Conservation (phyloP, 2,113 vertebrate species). For the Callipepla californica region DNA sequence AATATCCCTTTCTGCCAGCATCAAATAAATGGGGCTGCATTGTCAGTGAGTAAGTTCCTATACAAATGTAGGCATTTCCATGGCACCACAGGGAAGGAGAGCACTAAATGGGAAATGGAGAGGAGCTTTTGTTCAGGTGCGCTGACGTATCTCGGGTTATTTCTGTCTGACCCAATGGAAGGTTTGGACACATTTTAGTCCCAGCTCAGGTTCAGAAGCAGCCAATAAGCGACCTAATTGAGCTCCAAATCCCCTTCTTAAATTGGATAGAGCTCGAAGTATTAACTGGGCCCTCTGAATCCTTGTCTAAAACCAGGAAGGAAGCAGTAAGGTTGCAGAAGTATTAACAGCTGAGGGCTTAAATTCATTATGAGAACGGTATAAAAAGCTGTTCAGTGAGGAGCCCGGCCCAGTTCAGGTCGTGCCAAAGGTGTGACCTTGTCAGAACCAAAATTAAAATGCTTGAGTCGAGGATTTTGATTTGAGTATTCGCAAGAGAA, state of each 20-base stretch:
- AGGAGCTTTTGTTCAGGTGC: slow-evolving; percentile 27
- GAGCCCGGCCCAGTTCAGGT: not conserved
- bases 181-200: slow-evolving; percentile 34
- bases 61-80: not conserved
- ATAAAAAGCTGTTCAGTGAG: not conserved
- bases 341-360: slow-evolving; percentile 64
- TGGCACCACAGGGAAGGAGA: not conserved
- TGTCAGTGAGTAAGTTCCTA: not conserved
- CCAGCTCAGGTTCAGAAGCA: slow-evolving; percentile 29
- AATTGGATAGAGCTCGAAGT: slow-evolving; percentile 55
- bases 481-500: not conserved
- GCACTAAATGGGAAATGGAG: not conserved
- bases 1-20: not conserved
- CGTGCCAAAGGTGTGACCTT: not conserved
- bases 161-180: slow-evolving; percentile 30
- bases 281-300: slow-evolving; percentile 58
- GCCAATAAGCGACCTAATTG: slow-evolving; percentile 18
- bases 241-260: slow-evolving; percentile 64
- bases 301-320: slow-evolving; percentile 60
- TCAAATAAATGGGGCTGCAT: not conserved
- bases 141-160: not conserved
- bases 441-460: not conserved
- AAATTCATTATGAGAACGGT: slow-evolving; percentile 34
- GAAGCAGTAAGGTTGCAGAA: slow-evolving; percentile 51
- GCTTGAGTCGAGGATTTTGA: not conserved